Evolutionary conservation across 2,797 vertebrate species (phyloP).

Genomic region (Scolopax bukidnonensis): DNA sequence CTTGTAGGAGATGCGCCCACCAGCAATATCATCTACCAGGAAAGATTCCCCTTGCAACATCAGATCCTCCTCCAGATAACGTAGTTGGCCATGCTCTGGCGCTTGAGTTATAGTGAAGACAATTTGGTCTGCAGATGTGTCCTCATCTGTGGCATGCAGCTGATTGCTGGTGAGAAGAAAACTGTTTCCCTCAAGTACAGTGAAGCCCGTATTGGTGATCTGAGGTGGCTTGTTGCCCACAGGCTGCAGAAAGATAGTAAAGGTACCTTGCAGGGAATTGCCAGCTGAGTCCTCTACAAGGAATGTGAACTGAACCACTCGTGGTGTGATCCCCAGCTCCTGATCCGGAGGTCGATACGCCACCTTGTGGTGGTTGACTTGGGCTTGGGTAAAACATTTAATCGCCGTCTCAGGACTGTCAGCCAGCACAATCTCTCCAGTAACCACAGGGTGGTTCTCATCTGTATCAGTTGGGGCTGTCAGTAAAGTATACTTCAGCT

Average conservation of each 20-base stretch:
- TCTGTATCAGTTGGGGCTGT: constrained; percentile 85
- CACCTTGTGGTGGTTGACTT: constrained; percentile 89
- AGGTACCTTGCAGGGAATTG: constrained; percentile 83
- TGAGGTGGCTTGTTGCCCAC: constrained; percentile 87
- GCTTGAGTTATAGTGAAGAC: constrained; percentile 82
- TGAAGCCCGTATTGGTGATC: constrained; percentile 87
- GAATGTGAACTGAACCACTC: constrained; percentile 88
- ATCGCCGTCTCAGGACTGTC: constrained; percentile 80
- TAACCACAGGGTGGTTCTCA: constrained; percentile 81
- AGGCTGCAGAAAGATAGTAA: constrained; percentile 89
- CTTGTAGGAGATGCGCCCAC: constrained; percentile 80
- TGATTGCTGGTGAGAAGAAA: constrained; percentile 83
- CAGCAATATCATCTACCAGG: constrained; percentile 80
- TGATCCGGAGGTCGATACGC: constrained; percentile 86
- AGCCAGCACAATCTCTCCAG: constrained; percentile 85
- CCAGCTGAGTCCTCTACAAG: constrained; percentile 86
- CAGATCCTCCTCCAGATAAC: constrained; percentile 81
- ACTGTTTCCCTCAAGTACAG: constrained; percentile 79
- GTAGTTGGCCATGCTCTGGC: constrained; percentile 80
- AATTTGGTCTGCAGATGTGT: constrained; percentile 85
- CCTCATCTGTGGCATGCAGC: constrained; percentile 84
- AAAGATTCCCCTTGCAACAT: constrained; percentile 83
- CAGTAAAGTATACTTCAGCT: constrained; percentile 85
- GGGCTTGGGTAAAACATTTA: constrained; percentile 87
- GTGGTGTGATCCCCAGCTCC: constrained; percentile 85